These are phyloP conservation scores for Formicarius rufipectus DNA, from an alignment of 2,113 vertebrate genomes.

Conservation along the genomic window DNA sequence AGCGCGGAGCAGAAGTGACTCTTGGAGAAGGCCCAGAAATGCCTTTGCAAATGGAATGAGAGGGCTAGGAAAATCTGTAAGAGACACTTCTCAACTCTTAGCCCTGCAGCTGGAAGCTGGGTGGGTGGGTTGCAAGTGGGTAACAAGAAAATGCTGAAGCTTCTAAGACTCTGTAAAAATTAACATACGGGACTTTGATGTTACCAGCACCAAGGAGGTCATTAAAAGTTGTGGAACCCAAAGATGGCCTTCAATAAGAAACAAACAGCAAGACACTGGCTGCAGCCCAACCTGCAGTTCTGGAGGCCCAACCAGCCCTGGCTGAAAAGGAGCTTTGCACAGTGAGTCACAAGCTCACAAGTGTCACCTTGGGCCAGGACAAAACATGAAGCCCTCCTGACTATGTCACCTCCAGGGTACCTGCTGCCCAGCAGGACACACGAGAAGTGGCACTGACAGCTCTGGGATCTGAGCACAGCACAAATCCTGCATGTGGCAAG, in stretches of 20 bases:
- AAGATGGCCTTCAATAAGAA: neutral
- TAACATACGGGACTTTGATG: neutral
- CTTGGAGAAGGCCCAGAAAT: constrained; percentile 14
- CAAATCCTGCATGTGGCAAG: neutral
- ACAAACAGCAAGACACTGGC: neutral
- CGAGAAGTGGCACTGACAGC: neutral
- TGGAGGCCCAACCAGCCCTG: neutral
- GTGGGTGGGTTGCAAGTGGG: neutral
- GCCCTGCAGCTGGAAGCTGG: neutral
- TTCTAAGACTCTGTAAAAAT: neutral
- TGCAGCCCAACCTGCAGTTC: neutral
- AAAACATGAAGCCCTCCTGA: fast-evolving
- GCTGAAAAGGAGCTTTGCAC: neutral
- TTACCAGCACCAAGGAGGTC: neutral
- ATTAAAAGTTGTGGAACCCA: neutral
- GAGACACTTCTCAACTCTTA: neutral
- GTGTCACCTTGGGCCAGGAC: neutral
- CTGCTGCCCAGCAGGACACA: neutral
- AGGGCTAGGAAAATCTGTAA: neutral
- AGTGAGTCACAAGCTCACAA: neutral
- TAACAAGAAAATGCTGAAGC: neutral
- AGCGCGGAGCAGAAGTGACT: constrained; percentile 7
- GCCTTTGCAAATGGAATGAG: neutral
- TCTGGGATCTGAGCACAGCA: neutral
- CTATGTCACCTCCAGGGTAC: neutral